Base-by-base conservation (phyloP, 2,113 vertebrate genomes). In the Myanophis thanlyinensis region DNA sequence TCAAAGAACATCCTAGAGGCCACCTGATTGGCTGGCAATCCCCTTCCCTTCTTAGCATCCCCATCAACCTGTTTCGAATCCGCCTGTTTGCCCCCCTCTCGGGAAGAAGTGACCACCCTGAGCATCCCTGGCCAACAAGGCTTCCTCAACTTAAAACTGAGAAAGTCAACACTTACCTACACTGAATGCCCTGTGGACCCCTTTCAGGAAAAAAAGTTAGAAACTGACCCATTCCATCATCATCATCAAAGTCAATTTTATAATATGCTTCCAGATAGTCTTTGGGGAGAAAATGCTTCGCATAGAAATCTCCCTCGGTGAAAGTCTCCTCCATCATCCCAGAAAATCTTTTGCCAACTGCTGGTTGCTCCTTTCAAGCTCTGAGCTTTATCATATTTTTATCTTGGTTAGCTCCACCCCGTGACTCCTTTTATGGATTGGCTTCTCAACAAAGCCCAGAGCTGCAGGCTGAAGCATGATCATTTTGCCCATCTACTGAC, bases 1-100 rank as follows among this genome's bases (percentile, higher is more conserved):
- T 40, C 1, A 0, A 80, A 40, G 67, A 40, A 1, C n/a, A 80
- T 18, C 30, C 67, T 40, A 6, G 6, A 73, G 18, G 0, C 67
- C 6, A 1, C 18, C 35, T 20, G 5, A 20, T 0, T 5, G 8
- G 0, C 4, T 80, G 5, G 15, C n/a, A 8, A 8, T 0, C 0
- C 0, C 67, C 30, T n/a, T n/a, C 11, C 18, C 67, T 22, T 80
- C 67, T 40, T 22, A 9, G 35, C 35, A 15, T 40, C 9, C 35
- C 6, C 35, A 40, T 0, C 6, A 40, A 40, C 18, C 7, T 40
- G 1, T 80, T 80, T 20, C 35, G 2, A 20, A 40, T 18, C 35
- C 35, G 40, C n/a, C 67, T 2, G 3, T 3, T 20, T 73, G 2
- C 3, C 53, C 18, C 35, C 8, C n/a, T 40, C 2, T 8, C 35